Base-by-base conservation (phyloP, 1,140 invertebrate species). In the Zelostemma sp. region DNA sequence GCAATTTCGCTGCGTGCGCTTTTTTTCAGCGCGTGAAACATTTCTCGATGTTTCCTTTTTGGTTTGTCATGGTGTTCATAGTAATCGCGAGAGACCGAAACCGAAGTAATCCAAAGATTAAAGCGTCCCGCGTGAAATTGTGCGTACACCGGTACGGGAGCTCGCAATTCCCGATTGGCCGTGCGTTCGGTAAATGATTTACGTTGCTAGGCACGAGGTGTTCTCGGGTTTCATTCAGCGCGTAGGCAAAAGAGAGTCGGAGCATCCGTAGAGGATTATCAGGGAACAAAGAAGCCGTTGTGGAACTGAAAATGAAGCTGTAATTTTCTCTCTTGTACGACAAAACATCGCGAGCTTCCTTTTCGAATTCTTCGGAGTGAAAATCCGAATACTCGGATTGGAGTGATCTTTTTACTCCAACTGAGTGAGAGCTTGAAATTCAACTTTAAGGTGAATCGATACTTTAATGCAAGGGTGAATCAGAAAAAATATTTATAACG, bases 101-200 rank as follows among this genome's bases (percentile, higher is more conserved):
- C 53, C 65, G 49, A 49, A 55, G 49, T 55, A 68, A 63, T 63
- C 55, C 47, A 41, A 63, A 68, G 66, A 68, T 68, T 59, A 68
- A 68, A 68, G 59, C 55, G 43, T 58, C 55, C 55, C 59, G 60
- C 55, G 55, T 68, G 59, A 63, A 63, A 68, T 68, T 63, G 59
- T 53, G 54, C 66, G 59, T 68, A 58, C 14, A 21, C 6, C 33
- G n/a, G 14, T 9, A 1, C 3, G 2, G 15, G 14, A 17, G 11
- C 12, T 8, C 48, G 48, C 25, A 33, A 35, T 50, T 50, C 28
- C 48, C 48, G 25, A 11, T 50, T 35, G 48, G 48, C 48, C 48
- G 14, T 17, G 28, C 48, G 28, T 50, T 50, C 48, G 48, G 1
- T 15, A 35, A 50, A 50, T 50, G 48, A 50, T 50, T 50, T 50